phyloP scores from a whole-genome alignment of 2,888 invertebrate species.

The Capitulum mitella region DNA sequence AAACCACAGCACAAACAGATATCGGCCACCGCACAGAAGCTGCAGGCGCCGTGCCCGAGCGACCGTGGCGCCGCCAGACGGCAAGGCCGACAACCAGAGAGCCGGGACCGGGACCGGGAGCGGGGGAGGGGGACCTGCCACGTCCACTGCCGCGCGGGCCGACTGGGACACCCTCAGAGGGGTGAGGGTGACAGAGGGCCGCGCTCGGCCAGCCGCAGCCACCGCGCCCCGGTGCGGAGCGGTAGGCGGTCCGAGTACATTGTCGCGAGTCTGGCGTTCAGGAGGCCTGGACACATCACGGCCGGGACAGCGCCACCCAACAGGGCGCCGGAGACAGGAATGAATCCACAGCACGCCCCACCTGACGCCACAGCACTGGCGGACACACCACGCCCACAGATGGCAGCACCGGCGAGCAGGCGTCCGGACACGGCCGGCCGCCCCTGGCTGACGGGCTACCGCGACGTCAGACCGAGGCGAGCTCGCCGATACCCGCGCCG shows the following conservation, averaged over 20 bases:
- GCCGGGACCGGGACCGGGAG: too few species aligned
- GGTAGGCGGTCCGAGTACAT: background rate
- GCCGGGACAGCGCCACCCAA: background rate
- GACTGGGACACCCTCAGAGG: background rate
- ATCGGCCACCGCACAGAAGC: background rate
- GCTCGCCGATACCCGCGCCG: too few species aligned
- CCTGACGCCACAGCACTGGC: too few species aligned
- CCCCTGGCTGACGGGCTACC: too few species aligned
- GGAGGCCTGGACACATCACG: too few species aligned
- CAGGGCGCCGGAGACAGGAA: background rate
- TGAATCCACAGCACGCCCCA: background rate
- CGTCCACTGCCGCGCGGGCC: too few species aligned
- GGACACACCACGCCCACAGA: too few species aligned
- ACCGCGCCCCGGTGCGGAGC: background rate
- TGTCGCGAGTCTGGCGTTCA: too few species aligned
- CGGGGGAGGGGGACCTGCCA: too few species aligned
- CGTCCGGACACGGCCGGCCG: too few species aligned
- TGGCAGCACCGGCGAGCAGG: too few species aligned
- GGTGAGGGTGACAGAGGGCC: background rate
- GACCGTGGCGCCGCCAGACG: background rate
- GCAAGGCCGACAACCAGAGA: background rate
- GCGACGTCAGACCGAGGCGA: too few species aligned
- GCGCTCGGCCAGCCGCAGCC: background rate
- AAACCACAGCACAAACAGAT: background rate
- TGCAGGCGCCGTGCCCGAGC: background rate